Evolutionary conservation across 2,888 invertebrate species (phyloP).

Genomic region (Trichopoda pennipes): DNA sequence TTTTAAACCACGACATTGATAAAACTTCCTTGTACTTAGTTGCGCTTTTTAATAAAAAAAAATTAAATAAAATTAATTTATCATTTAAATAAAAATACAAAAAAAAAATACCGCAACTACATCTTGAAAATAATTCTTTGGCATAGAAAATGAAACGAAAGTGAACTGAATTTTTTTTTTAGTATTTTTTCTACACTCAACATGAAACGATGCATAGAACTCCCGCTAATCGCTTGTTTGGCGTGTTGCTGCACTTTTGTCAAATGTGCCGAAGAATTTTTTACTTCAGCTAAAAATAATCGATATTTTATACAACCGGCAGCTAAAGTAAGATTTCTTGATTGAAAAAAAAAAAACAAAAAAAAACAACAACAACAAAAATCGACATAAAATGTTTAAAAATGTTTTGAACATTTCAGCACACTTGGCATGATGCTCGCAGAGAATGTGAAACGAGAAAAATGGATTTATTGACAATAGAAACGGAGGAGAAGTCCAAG

Average conservation of each 20-base stretch:
- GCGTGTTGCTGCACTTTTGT: slow-evolving; percentile 12
- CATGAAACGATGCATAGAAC: slow-evolving; percentile 40
- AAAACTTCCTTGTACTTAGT: slow-evolving; percentile 20
- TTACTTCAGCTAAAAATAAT: slow-evolving; percentile 48
- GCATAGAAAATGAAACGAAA: slow-evolving; percentile 30
- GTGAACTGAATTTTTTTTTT: slow-evolving; percentile 36
- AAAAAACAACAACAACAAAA: too few species aligned
- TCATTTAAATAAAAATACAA: slow-evolving; percentile 21
- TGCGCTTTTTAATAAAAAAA: neutral
- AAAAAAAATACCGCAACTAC: slow-evolving; percentile 13
- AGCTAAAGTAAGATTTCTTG: slow-evolving; percentile 39
- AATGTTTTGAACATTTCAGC: slow-evolving; percentile 16
- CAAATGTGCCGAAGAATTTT: slow-evolving; percentile 22
- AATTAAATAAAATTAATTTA: slow-evolving; percentile 25
- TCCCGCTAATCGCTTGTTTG: slow-evolving; percentile 27
- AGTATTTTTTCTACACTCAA: slow-evolving; percentile 44
- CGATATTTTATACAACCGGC: slow-evolving; percentile 50
- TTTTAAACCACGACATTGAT: neutral
- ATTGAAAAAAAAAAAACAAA: neutral
- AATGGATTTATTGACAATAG: slow-evolving; percentile 56
- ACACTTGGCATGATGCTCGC: slow-evolving; percentile 48
- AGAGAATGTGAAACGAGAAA: slow-evolving; percentile 32
- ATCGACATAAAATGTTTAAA: neutral
- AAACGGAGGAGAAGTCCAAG: slow-evolving; percentile 26
- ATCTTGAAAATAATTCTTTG: slow-evolving; percentile 10